Conservation (phyloP, 1,140 invertebrate genomes). For the Tetragnatha versicolor region DNA sequence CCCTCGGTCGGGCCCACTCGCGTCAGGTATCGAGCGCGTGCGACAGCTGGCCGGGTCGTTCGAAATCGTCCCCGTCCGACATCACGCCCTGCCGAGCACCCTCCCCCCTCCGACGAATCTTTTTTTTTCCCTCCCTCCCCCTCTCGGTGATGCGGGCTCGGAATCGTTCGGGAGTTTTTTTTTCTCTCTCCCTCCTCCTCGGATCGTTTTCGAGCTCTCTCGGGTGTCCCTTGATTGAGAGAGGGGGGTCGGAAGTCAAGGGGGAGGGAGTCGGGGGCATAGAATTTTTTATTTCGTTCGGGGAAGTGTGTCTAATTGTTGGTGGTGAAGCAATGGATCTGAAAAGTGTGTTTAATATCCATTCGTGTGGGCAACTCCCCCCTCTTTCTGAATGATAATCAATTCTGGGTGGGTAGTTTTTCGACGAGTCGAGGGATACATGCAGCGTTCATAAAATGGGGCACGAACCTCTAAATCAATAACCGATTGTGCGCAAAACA, state of each 20-base stretch:
- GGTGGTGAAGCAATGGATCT: too few relatives aligned
- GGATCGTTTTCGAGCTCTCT: neutral
- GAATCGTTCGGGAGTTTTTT: neutral
- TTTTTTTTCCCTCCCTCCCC: neutral
- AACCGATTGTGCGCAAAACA: too few relatives aligned
- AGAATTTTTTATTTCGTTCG: too few relatives aligned
- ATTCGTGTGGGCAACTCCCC: too few relatives aligned
- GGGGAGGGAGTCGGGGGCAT: neutral
- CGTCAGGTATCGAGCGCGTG: neutral
- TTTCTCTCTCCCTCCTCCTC: neutral
- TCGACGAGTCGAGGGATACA: too few relatives aligned
- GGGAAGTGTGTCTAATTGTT: too few relatives aligned
- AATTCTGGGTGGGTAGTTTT: too few relatives aligned
- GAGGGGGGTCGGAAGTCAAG: neutral
- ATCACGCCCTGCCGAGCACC: constrained; percentile 3
- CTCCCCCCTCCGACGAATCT: constrained; percentile 3
- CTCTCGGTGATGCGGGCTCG: neutral
- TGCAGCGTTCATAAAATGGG: too few relatives aligned
- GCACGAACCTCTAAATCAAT: too few relatives aligned
- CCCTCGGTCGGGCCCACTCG: neutral
- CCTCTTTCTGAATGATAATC: too few relatives aligned
- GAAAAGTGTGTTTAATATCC: too few relatives aligned
- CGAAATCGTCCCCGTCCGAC: neutral
- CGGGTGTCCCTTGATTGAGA: neutral
- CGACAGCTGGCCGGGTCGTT: neutral